Conservation (phyloP, 2,797 vertebrate genomes). For the Menidia menidia region DNA sequence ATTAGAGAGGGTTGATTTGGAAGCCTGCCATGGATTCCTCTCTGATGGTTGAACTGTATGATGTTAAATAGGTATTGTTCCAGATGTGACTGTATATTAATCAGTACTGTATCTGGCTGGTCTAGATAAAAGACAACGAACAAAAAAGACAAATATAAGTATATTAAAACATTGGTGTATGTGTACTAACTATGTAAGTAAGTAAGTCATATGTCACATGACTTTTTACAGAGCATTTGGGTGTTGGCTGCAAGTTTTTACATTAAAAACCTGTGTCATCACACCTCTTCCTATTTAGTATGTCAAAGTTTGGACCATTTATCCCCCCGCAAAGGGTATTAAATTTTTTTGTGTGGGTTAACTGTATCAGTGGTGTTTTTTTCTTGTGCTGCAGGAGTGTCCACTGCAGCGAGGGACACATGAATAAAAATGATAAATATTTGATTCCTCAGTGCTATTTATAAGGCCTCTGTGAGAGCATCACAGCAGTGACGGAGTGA, state of each 20-base stretch:
- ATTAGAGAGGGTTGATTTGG: conserved; percentile 64
- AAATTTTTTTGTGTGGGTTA: conserved; percentile 85
- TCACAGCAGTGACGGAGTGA: conserved; percentile 35
- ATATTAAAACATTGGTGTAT: conserved; percentile 89
- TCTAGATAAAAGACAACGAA: conserved; percentile 89
- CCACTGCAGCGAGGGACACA: conserved; percentile 34
- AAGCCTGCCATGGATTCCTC: conserved; percentile 63
- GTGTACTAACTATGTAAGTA: conserved; percentile 89
- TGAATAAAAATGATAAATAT: conserved; percentile 62
- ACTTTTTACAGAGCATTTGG: conserved; percentile 86
- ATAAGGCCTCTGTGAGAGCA: conserved; percentile 65
- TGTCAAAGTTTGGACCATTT: conserved; percentile 82
- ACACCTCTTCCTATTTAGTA: conserved; percentile 78
- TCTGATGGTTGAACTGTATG: conserved; percentile 74
- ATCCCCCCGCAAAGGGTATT: conserved; percentile 83
- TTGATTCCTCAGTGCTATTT: conserved; percentile 68
- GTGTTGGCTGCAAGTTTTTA: conserved; percentile 91
- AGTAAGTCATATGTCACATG: conserved; percentile 86
- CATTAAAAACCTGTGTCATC: conserved; percentile 92
- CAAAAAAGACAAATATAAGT: conserved; percentile 86
- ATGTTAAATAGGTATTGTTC: conserved; percentile 88
- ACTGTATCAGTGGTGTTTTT: conserved; percentile 68
- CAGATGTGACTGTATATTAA: conserved; percentile 87
- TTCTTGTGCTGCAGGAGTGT: conserved; percentile 52
- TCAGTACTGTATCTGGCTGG: conserved; percentile 97